Evolutionary conservation across 2,797 vertebrate genomes (phyloP), one percentile per base, ranked within the genome.

Genomic region (Columba guinea): DNA sequence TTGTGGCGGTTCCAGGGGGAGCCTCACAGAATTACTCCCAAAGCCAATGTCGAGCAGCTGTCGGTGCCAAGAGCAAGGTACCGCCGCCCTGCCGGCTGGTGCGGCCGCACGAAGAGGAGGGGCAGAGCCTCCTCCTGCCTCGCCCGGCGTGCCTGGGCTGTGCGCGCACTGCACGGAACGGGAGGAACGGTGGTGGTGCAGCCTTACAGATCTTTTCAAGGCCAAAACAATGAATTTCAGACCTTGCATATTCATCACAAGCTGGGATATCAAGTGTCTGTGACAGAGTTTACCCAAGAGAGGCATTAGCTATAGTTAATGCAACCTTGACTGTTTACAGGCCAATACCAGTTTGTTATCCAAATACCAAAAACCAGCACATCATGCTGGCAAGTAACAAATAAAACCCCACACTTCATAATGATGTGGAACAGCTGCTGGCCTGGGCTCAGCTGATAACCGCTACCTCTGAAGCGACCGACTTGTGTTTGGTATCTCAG

Each of bases 111-210:
- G 3, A 22, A 70, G 46, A 34, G 49, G 21, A 22, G 56, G 53
- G 27, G 6, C 2, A 10, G 19, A 30, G 10, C 44, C 19, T n/a
- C 9, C 8, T 24, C 56, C 55, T 39, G 39, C 27, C 15, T 24
- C 24, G 3, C 37, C 10, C 10, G 1, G 23, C 1, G 0, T 9
- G 23, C 18, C 13, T 1, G 35, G 27, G 22, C 52, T 10, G 14
- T 12, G 22, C 39, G 4, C 39, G 10, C 18, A 30, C 20, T 34
- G 10, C 7, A 1, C 11, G 0, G 0, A 35, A 11, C 7, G 2
- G 22, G 35, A 22, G 22, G 19, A 68, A 15, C 0, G 0, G 2
- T 2, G 34, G 8, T 9, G 44, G 18, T 19, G 44, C 37, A 35
- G 48, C 21, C 21, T 75, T 41, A 4, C 10, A 24, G 69, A 10